Percentiles rank a stretch among this genome's conserved stretches.
phyloP scores from a whole-genome alignment of 2,888 invertebrate species.

The Acrobasis suavella region DNA sequence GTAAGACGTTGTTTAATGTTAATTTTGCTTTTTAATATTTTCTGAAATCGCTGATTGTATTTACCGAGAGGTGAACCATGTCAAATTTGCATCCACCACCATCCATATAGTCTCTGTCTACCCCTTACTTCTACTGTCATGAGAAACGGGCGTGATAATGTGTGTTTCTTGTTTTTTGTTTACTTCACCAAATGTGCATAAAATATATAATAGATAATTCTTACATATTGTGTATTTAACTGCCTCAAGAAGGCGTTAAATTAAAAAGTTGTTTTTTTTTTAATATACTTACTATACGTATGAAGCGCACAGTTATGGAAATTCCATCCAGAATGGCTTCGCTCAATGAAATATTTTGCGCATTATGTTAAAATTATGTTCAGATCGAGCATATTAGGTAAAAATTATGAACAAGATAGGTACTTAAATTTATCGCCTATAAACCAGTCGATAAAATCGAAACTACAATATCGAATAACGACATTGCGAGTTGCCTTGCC shows the following conservation, averaged over 20 bases:
- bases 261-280: not conserved
- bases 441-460: constrained; percentile 55
- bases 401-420: constrained; percentile 27
- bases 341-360: constrained; percentile 20
- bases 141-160: too few species aligned
- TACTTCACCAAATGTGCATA: too few species aligned
- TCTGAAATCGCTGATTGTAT: not conserved
- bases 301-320: constrained; percentile 22
- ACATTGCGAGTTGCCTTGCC: constrained; percentile 72
- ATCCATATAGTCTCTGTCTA: too few species aligned
- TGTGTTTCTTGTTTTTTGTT: too few species aligned
- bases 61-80: too few species aligned
- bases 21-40: too few species aligned
- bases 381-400: constrained; percentile 19
- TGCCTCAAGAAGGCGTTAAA: not conserved
- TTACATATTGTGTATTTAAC: not conserved
- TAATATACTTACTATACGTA: not conserved
- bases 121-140: too few species aligned
- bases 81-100: too few species aligned
- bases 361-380: constrained; percentile 14
- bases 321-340: not conserved
- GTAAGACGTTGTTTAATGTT: too few species aligned
- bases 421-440: constrained; percentile 35
- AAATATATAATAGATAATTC: too few species aligned
- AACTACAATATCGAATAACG: constrained; percentile 64